phyloP scores from a whole-genome alignment of 2,888 invertebrate species.

The Philopedon plagiatum region DNA sequence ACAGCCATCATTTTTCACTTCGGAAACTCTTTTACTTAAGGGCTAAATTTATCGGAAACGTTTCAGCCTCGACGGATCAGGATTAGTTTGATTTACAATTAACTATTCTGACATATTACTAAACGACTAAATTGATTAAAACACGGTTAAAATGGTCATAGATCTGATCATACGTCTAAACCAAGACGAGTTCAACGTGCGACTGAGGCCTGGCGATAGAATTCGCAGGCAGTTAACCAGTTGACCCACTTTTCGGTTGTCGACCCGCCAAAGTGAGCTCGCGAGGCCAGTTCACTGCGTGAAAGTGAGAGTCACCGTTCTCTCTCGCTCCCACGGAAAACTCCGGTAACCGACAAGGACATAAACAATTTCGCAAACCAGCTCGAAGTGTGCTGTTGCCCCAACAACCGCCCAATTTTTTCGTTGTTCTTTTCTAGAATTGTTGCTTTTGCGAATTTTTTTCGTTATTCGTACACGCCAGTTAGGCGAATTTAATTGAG shows the following conservation, averaged over 20 bases:
- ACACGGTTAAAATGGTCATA: conserved; percentile 23
- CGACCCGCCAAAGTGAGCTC: conserved; percentile 74
- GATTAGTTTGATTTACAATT: conserved; percentile 27
- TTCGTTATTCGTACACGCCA: conserved; percentile 19
- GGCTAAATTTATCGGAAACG: neutral
- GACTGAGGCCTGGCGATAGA: conserved; percentile 75
- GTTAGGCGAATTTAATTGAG: conserved; percentile 46
- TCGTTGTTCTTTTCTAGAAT: conserved; percentile 50
- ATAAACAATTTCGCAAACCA: conserved; percentile 57
- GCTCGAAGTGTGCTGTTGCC: conserved; percentile 54
- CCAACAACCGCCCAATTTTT: conserved; percentile 54
- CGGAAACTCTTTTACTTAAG: neutral
- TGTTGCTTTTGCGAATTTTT: conserved; percentile 20
- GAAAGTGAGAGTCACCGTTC: conserved; percentile 74
- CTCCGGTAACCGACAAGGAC: conserved; percentile 51
- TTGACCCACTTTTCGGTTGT: conserved; percentile 86
- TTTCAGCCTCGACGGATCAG: conserved; percentile 19
- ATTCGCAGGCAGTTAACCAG: conserved; percentile 76
- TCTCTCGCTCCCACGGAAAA: conserved; percentile 59
- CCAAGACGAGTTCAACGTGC: conserved; percentile 70
- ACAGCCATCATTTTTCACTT: conserved; percentile 66
- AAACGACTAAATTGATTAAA: neutral
- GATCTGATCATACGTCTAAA: conserved; percentile 45
- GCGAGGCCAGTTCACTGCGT: conserved; percentile 73
- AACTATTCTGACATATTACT: conserved; percentile 24